phyloP scores from a whole-genome alignment of 2,888 invertebrate genomes.

The Epicampocera succincta region DNA sequence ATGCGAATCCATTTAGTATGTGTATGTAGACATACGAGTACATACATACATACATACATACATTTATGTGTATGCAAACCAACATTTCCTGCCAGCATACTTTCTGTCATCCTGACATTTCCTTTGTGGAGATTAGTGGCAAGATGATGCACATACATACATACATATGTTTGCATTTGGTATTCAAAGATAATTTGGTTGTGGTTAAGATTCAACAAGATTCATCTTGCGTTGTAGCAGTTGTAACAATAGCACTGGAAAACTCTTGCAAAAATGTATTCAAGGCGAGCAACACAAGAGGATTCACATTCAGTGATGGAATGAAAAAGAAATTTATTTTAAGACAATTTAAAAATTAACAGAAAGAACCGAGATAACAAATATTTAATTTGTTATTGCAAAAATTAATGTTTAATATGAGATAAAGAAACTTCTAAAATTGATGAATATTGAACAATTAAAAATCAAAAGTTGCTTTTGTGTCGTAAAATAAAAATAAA shows the following conservation, averaged over 20 bases:
- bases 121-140: slow-evolving; percentile 37
- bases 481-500: too few species aligned
- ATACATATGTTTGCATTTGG: slow-evolving; percentile 20
- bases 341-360: too few species aligned
- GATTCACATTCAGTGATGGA: neutral
- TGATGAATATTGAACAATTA: too few species aligned
- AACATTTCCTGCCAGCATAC: neutral
- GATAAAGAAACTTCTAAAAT: too few species aligned
- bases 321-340: too few species aligned
- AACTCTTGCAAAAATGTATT: neutral
- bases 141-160: slow-evolving; percentile 25
- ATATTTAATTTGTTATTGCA: too few species aligned
- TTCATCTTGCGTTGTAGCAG: slow-evolving; percentile 1
- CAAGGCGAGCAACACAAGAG: neutral
- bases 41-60: neutral
- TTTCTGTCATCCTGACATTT: slow-evolving; percentile 47
- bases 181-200: slow-evolving; percentile 47
- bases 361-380: neutral
- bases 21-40: too few species aligned
- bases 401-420: too few species aligned
- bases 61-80: slow-evolving; percentile 1
- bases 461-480: too few species aligned
- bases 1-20: too few species aligned
- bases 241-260: neutral
- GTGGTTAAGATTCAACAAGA: slow-evolving; percentile 12